These are phyloP conservation scores for Lepus europaeus DNA, from an alignment of 2,113 vertebrate genomes.

Conservation along the genomic window DNA sequence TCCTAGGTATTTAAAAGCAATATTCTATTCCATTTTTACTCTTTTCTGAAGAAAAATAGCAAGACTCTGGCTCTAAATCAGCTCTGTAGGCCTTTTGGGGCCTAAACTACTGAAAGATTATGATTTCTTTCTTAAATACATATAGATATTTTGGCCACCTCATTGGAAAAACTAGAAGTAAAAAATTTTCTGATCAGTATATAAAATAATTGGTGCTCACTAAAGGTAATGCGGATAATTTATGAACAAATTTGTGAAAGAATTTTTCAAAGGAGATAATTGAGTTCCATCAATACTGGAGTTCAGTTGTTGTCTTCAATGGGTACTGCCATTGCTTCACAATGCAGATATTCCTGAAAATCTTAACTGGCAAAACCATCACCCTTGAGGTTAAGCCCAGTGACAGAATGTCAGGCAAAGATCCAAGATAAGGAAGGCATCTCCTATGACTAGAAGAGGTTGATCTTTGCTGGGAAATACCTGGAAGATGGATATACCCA, in stretches of 20 bases:
- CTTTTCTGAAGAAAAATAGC: not conserved
- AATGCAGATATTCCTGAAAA: too few relatives aligned
- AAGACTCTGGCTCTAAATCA: not conserved
- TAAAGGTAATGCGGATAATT: not conserved
- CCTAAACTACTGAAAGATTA: not conserved
- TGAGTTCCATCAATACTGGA: too few relatives aligned
- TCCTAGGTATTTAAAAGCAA: not conserved
- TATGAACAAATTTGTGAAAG: not conserved
- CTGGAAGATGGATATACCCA: too few relatives aligned
- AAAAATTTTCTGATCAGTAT: not conserved
- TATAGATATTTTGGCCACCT: not conserved
- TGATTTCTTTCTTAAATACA: not conserved
- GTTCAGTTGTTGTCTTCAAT: too few relatives aligned
- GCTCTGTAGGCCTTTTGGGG: too few relatives aligned
- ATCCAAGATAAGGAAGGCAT: too few relatives aligned
- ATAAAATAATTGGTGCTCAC: not conserved
- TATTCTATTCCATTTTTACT: not conserved
- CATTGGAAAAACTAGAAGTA: not conserved
- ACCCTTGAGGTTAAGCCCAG: too few relatives aligned
- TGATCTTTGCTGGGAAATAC: too few relatives aligned
- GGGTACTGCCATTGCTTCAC: too few relatives aligned
- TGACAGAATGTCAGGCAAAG: too few relatives aligned
- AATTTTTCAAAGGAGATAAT: not conserved
- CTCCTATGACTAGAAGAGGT: too few relatives aligned
- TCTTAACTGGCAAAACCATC: too few relatives aligned